phyloP scores from a whole-genome alignment of 2,888 invertebrate species.

The Hirtodrosophila trivittata region DNA sequence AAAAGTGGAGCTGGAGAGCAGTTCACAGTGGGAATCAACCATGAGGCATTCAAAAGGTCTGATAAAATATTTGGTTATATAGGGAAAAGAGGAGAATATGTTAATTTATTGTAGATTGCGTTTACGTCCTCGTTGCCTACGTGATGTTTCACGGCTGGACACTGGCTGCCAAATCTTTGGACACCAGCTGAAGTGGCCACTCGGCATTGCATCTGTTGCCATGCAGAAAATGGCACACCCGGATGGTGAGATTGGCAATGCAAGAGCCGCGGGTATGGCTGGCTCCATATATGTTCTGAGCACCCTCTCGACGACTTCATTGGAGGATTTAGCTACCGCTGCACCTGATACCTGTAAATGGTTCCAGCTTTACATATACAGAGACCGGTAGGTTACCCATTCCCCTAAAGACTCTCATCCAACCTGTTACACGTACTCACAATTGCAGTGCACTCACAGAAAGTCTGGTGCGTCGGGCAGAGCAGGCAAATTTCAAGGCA shows the following conservation, averaged over 20 bases:
- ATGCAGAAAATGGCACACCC: constrained; percentile 96
- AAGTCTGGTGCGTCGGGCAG: constrained; percentile 90
- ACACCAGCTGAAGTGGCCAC: constrained; percentile 87
- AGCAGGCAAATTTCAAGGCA: constrained; percentile 92
- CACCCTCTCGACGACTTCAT: constrained; percentile 93
- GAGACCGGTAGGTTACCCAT: constrained; percentile 86
- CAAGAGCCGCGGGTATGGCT: constrained; percentile 90
- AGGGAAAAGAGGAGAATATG: neutral
- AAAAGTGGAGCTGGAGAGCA: constrained; percentile 93
- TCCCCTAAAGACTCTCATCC: too few species aligned
- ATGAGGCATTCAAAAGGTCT: constrained; percentile 87
- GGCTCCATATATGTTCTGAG: constrained; percentile 92
- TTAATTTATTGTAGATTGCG: constrained; percentile 85
- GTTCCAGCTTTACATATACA: constrained; percentile 97
- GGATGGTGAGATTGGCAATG: constrained; percentile 94
- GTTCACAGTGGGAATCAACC: constrained; percentile 89
- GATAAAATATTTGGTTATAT: too few species aligned
- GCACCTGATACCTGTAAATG: constrained; percentile 93
- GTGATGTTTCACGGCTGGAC: constrained; percentile 88
- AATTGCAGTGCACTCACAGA: constrained; percentile 85
- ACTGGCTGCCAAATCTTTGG: constrained; percentile 88
- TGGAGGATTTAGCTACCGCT: constrained; percentile 93
- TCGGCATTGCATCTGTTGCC: constrained; percentile 94
- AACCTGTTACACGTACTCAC: too few species aligned
- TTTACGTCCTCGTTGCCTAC: constrained; percentile 90